Base-by-base conservation (phyloP, 2,113 vertebrate genomes). In the Triplophysa rosa region DNA sequence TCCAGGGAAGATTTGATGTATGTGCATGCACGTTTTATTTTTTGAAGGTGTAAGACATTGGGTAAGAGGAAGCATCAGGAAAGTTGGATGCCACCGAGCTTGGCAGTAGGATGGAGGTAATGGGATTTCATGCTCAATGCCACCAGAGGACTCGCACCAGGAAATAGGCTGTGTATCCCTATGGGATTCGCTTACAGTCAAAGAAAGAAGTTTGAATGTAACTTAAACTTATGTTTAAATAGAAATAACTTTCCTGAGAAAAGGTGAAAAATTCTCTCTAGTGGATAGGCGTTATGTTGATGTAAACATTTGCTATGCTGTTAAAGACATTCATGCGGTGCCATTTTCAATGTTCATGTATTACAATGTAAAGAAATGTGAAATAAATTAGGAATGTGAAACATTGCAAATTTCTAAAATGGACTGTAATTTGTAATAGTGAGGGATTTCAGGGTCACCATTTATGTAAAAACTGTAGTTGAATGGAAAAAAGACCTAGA, bases 71-170 rank as follows among this genome's bases (percentile, higher is more conserved):
- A 64, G 45, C 42, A 33, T 79, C 78, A 78, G 83, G 73, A 84
- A 80, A 83, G 88, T 85, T 89, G 85, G 87, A 89, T 90, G 88
- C 87, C 86, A 90, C 87, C 64, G 80, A 87, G 84, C 88, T 81
- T 58, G 84, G 88, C 87, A 86, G 82, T 86, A 87, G 82, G 70
- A 81, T 84, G 67, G 80, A 75, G 82, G 84, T 91, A 91, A 92
- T 91, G 90, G 90, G 90, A 92, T 92, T 92, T 92, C 87, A 91
- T 74, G 87, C 90, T 92, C 83, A 47, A 84, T 84, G 83, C 84
- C 84, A 77, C 83, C 80, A 66, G 78, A 86, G 24, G 49, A 21
- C 80, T 87, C n/a, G 69, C 81, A 66, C 85, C 84, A 83, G 83
- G 71, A 88, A 91, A 90, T 86, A 88, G 87, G 86, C 86, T 90